A percentile compares a stretch with the other conserved stretches of the same genome.
phyloP scores from a whole-genome alignment of 2,888 invertebrate species.

The Aphidoletes aphidimyza region DNA sequence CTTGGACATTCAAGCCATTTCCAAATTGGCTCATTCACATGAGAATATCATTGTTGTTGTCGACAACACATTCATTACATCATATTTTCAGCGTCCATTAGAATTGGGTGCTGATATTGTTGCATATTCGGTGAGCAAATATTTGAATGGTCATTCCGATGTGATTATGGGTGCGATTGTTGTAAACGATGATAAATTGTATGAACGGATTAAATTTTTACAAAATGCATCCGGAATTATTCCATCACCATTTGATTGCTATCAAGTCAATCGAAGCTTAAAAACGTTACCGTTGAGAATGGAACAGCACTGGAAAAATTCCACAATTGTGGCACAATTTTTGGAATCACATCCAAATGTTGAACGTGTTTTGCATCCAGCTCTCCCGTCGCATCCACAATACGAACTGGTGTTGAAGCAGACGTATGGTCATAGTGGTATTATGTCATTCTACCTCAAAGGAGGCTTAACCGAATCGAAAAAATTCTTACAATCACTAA shows the following conservation, averaged over 20 bases:
- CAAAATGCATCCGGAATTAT: slow-evolving; percentile 87
- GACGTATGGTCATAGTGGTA: slow-evolving; percentile 88
- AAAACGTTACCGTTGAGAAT: slow-evolving; percentile 94
- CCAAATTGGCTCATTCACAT: slow-evolving; percentile 71
- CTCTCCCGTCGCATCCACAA: slow-evolving; percentile 87
- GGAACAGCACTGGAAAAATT: slow-evolving; percentile 86
- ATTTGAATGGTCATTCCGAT: slow-evolving; percentile 98
- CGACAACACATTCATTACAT: slow-evolving; percentile 93
- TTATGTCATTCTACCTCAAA: slow-evolving; percentile 88
- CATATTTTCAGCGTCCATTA: slow-evolving; percentile 91
- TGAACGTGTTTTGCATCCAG: slow-evolving; percentile 85
- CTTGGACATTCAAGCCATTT: slow-evolving; percentile 82
- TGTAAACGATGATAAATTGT: slow-evolving; percentile 78
- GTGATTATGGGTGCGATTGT: slow-evolving; percentile 94
- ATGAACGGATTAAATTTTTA: slow-evolving; percentile 79
- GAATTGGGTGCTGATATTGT: slow-evolving; percentile 91
- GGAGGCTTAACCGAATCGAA: slow-evolving; percentile 79
- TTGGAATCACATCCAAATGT: slow-evolving; percentile 84
- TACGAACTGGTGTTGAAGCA: slow-evolving; percentile 82
- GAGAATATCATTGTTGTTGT: slow-evolving; percentile 77
- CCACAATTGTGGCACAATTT: slow-evolving; percentile 81
- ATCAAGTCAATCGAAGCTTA: slow-evolving; percentile 89
- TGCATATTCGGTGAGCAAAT: slow-evolving; percentile 94
- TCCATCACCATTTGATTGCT: slow-evolving; percentile 97
- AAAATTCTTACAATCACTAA: slow-evolving; percentile 78